Percentiles rank a stretch among this genome's conserved stretches.
Evolutionary conservation across 2,888 invertebrate genomes (phyloP).

Genomic region (Pediacus dermestoides): DNA sequence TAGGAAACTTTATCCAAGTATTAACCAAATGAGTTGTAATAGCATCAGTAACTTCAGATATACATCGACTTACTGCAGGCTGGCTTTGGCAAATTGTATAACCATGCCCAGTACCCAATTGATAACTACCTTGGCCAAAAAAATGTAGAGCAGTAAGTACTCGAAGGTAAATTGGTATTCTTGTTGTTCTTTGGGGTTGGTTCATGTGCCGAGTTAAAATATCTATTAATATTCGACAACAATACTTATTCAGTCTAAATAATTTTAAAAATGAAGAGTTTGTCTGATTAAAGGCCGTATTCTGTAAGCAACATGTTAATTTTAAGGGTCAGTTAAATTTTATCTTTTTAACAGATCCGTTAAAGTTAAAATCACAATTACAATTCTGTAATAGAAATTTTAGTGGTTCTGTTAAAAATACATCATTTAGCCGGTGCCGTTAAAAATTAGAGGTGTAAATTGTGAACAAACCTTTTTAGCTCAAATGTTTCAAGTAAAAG

Average conservation of each 20-base stretch:
- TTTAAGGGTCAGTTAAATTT: too few species aligned
- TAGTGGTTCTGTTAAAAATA: too few species aligned
- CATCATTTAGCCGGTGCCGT: too few species aligned
- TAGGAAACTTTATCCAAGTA: constrained; percentile 9
- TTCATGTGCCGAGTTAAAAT: background rate
- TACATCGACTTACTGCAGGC: constrained; percentile 6
- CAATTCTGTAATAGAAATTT: too few species aligned
- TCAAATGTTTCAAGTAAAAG: too few species aligned
- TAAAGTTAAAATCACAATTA: too few species aligned
- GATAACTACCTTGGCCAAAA: constrained; percentile 13
- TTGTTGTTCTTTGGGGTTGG: background rate
- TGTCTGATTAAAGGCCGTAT: too few species aligned
- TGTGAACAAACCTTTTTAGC: too few species aligned
- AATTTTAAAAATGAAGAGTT: constrained; percentile 2
- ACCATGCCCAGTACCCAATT: constrained; percentile 1
- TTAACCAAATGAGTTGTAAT: background rate
- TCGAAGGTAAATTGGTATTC: background rate
- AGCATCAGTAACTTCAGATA: constrained; percentile 4
- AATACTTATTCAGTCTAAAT: background rate
- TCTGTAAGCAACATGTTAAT: too few species aligned
- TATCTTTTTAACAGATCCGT: too few species aligned
- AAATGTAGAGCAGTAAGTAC: constrained; percentile 7
- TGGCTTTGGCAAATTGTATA: constrained; percentile 7
- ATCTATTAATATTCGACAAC: background rate
- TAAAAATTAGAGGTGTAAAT: too few species aligned